Evolutionary conservation across 2,888 invertebrate genomes (phyloP).

Genomic region (Synergus umbraculus): DNA sequence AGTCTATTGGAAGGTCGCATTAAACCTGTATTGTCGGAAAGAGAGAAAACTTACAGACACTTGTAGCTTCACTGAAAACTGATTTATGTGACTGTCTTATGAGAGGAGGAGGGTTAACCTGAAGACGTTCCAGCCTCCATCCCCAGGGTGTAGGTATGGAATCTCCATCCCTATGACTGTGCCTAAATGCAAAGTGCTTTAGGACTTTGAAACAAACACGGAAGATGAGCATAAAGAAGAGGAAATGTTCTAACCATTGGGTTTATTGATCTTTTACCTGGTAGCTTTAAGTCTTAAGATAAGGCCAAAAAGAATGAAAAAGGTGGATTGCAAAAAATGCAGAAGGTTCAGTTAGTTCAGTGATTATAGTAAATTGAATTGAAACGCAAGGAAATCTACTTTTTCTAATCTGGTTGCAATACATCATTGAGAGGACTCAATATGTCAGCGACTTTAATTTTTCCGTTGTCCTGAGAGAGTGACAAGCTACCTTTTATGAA

Average conservation of each 20-base stretch:
- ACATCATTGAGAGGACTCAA: constrained; percentile 2
- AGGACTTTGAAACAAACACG: not conserved
- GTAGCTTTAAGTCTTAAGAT: not conserved
- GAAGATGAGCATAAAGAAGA: not conserved
- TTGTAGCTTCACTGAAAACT: not conserved
- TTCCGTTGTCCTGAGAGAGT: not conserved
- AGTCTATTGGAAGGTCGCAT: constrained; percentile 49
- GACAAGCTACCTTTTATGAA: constrained; percentile 7
- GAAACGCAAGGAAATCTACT: not conserved
- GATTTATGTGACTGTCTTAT: constrained; percentile 22
- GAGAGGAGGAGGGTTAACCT: constrained; percentile 8
- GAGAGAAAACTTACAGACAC: constrained; percentile 62
- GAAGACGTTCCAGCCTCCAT: constrained; percentile 6
- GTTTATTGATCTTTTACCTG: not conserved
- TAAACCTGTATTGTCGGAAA: constrained; percentile 57
- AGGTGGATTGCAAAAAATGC: not conserved
- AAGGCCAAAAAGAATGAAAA: not conserved
- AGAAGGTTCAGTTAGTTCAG: not conserved
- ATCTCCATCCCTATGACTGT: not conserved
- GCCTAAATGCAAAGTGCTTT: not conserved
- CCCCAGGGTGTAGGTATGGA: not conserved
- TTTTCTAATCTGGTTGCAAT: not conserved
- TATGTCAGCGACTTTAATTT: constrained; percentile 13
- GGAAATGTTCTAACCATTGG: not conserved
- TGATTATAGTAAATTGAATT: not conserved